These are phyloP conservation scores for Allophyes oxyacanthae DNA, from an alignment of 2,888 invertebrate species.

Conservation along the genomic window DNA sequence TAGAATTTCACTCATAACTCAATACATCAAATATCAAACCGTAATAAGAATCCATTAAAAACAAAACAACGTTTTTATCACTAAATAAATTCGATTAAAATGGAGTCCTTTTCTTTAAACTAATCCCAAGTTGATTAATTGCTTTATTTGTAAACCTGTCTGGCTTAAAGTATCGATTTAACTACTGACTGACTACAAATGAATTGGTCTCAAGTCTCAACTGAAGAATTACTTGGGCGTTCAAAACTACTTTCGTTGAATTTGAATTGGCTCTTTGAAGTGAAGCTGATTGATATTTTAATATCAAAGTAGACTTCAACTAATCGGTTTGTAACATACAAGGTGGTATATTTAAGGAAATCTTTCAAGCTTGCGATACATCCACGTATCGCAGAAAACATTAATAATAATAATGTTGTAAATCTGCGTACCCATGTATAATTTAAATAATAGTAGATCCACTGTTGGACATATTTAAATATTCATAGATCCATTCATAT, in stretches of 20 bases:
- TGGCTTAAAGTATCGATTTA: background rate
- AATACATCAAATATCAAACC: too few species aligned
- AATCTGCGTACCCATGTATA: too few species aligned
- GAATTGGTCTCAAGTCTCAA: conserved; percentile 15
- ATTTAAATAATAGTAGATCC: too few species aligned
- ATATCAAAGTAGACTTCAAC: background rate
- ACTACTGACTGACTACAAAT: conserved; percentile 23
- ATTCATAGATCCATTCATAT: too few species aligned
- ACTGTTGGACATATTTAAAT: too few species aligned
- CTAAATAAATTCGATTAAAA: conserved; percentile 24
- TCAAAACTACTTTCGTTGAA: conserved; percentile 7
- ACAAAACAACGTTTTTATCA: background rate
- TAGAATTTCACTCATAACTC: too few species aligned
- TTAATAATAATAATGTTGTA: too few species aligned
- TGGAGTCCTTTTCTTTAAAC: conserved; percentile 14
- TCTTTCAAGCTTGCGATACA: too few species aligned
- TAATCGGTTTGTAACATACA: background rate
- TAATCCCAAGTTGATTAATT: conserved; percentile 46
- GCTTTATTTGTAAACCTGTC: conserved; percentile 33
- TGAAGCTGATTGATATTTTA: conserved; percentile 26
- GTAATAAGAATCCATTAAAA: too few species aligned
- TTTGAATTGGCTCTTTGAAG: conserved; percentile 2
- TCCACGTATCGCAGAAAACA: too few species aligned
- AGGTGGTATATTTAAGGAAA: conserved; percentile 10
- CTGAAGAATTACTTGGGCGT: conserved; percentile 19